These are phyloP conservation scores for Doryteuthis pealeii DNA, from an alignment of 1,140 invertebrate species.

Conservation along the genomic window DNA sequence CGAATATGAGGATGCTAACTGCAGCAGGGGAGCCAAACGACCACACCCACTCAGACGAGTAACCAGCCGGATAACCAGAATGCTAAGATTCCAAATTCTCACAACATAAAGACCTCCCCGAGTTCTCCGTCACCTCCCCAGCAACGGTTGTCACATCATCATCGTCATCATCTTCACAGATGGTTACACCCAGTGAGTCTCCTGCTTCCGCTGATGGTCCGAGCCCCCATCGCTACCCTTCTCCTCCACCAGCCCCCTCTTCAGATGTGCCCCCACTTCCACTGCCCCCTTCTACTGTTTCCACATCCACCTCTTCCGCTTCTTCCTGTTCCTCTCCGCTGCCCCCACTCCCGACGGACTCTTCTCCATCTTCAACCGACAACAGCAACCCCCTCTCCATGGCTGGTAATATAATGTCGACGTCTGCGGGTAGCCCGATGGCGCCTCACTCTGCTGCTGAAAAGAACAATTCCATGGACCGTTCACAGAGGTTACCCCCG, in stretches of 20 bases:
- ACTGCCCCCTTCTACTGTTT: neutral
- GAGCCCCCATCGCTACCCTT: neutral
- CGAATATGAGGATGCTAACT: neutral
- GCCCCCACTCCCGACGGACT: neutral
- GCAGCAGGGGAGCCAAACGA: neutral
- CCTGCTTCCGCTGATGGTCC: neutral
- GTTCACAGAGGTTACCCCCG: slow-evolving; percentile 68
- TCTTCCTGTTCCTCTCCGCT: neutral
- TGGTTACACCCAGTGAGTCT: neutral
- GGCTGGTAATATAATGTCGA: too few species aligned
- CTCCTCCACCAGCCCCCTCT: neutral
- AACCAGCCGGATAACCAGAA: too few species aligned
- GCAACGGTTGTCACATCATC: neutral
- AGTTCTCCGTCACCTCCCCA: neutral
- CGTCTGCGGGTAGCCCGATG: too few species aligned
- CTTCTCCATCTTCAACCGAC: neutral
- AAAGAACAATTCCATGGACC: slow-evolving; percentile 2
- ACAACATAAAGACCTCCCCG: neutral
- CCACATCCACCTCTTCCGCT: neutral
- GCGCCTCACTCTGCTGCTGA: slow-evolving; percentile 10
- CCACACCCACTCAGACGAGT: too few species aligned
- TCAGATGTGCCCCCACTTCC: neutral
- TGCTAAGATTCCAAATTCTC: neutral
- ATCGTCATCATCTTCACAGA: neutral
- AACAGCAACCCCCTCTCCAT: too few species aligned